Percentiles rank a stretch among this genome's conserved stretches.
phyloP scores from a whole-genome alignment of 2,113 vertebrate species.

The Pionites leucogaster region DNA sequence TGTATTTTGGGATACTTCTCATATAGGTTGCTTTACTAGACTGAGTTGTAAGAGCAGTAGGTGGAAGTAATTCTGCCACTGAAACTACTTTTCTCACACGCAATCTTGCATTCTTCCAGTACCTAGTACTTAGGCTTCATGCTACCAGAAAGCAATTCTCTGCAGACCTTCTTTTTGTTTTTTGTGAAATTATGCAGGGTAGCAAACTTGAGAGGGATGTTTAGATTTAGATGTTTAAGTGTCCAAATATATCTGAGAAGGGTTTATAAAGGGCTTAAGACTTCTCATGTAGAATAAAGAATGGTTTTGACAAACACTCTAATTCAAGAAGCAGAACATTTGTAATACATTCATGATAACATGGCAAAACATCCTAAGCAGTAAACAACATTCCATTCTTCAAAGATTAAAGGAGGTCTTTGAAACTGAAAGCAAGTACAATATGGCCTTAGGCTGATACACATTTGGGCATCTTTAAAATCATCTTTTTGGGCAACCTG shows the following conservation, averaged over 20 bases:
- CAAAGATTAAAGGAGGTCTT: slow-evolving; percentile 66
- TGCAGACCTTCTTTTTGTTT: neutral
- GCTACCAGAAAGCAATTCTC: neutral
- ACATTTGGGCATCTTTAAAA: slow-evolving; percentile 62
- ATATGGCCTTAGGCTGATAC: slow-evolving; percentile 42
- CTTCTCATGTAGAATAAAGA: slow-evolving; percentile 33
- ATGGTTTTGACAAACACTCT: slow-evolving; percentile 15
- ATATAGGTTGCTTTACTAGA: neutral
- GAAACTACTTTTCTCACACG: neutral
- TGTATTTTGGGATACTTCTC: neutral
- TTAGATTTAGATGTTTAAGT: neutral
- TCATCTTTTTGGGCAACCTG: slow-evolving; percentile 61
- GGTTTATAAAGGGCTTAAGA: slow-evolving; percentile 46
- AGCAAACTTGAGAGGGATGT: slow-evolving; percentile 9
- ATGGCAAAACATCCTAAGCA: slow-evolving; percentile 62
- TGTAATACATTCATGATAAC: slow-evolving; percentile 54
- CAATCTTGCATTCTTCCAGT: neutral
- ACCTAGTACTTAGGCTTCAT: neutral
- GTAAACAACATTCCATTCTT: slow-evolving; percentile 71
- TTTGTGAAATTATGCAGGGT: neutral
- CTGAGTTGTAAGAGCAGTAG: neutral
- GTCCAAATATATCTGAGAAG: neutral
- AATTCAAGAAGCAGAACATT: slow-evolving; percentile 61
- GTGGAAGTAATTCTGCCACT: neutral
- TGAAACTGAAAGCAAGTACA: slow-evolving; percentile 62